Conservation (phyloP, 2,888 invertebrate genomes). For the Agelastica alni region DNA sequence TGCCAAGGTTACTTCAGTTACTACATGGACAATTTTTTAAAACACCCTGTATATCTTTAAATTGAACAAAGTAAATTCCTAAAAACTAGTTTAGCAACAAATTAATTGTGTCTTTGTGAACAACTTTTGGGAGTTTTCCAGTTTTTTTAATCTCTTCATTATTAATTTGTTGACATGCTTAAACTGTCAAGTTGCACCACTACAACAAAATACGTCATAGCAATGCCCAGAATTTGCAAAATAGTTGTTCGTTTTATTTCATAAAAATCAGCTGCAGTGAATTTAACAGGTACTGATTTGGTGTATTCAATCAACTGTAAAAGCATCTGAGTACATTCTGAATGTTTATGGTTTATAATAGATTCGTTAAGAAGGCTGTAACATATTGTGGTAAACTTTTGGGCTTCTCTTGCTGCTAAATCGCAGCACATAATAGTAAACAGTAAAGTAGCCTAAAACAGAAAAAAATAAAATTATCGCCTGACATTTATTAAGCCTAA, state of each 20-base stretch:
- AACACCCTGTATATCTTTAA: too few species aligned
- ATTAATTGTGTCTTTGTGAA: too few species aligned
- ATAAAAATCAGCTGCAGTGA: conserved; percentile 8
- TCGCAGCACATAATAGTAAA: conserved; percentile 4
- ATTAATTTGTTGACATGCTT: too few species aligned
- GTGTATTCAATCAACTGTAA: conserved; percentile 2
- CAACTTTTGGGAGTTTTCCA: too few species aligned
- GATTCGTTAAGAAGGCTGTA: background rate
- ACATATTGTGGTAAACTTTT: background rate
- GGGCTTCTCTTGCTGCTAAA: background rate
- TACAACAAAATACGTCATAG: background rate
- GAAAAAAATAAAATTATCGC: too few species aligned
- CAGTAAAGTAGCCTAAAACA: background rate
- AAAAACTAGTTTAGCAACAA: too few species aligned
- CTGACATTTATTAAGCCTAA: too few species aligned
- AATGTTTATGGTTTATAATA: background rate
- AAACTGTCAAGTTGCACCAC: background rate
- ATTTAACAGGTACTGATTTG: background rate
- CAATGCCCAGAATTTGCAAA: conserved; percentile 1
- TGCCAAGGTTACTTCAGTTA: too few species aligned
- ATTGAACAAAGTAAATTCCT: too few species aligned
- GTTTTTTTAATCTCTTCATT: too few species aligned
- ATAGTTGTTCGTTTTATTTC: conserved; percentile 1
- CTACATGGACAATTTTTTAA: too few species aligned
- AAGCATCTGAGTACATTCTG: background rate